Evolutionary conservation across 2,113 vertebrate species (phyloP), one percentile per base, ranked within the genome.

Genomic region (Dicerorhinus sumatrensis): DNA sequence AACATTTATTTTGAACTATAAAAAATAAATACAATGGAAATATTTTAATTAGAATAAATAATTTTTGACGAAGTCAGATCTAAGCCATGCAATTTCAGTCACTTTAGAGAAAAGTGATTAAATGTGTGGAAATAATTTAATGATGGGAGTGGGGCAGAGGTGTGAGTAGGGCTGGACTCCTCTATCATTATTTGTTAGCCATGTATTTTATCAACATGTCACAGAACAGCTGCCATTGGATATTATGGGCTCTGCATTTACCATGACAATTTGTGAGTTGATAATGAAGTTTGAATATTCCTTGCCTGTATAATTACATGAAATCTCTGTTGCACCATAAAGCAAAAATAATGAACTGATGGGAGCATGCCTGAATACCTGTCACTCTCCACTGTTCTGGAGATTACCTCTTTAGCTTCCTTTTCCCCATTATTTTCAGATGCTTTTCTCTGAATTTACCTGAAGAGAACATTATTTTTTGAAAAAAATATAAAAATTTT

Each of bases 271-370:
- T 82, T 97, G 65, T 25, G 18, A 93, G 93, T 65, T 97, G 58
- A 56, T 95, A 97, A 93, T 97, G 17, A 97, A 97, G 67, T 97
- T 63, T 96, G 72, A 96, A 23, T 91, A 63, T 97, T 97, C 62
- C 60, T 95, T 97, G 76, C 82, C 54, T 93, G 2, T 95, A 89
- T 96, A 97, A 97, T 98, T 98, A 96, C 0, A 0, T 89, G 92
- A 96, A 97, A 89, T 79, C 85, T 97, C 84, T 98, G 94, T 98
- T 98, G 97, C 46, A 91, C 48, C 29, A 7, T 73, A 27, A 93
- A 98, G 80, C 91, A 97, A 97, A 98, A 97, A 89, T 97, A 94
- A 97, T 89, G 96, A 98, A 82, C 91, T 96, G 80, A 60, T 81
- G 65, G 67, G 95, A 93, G 29, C 88, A 14, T 2, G 2, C 70